These are phyloP conservation scores for Melieria omissa DNA, from an alignment of 2,888 invertebrate genomes.

Conservation along the genomic window DNA sequence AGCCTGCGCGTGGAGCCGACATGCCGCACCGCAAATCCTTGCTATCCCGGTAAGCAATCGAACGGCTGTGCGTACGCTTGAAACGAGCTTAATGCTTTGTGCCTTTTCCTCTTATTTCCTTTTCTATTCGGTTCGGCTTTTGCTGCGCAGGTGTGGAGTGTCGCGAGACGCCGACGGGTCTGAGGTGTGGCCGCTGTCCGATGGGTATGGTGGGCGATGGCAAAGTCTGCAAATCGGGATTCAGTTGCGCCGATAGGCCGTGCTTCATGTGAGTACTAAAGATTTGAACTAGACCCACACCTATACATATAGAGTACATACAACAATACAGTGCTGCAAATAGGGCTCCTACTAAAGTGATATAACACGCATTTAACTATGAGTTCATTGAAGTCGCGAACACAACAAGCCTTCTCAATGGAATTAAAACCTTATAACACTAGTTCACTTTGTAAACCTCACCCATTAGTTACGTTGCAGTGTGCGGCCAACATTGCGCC, in stretches of 20 bases:
- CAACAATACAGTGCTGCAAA: no score
- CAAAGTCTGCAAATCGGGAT: conserved; percentile 74
- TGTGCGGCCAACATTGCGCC: no score
- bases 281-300: no score
- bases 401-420: no score
- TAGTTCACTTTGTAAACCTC: no score
- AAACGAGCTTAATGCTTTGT: neutral
- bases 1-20: conserved; percentile 58
- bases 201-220: conserved; percentile 82
- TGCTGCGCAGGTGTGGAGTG: conserved; percentile 72
- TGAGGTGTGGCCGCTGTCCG: conserved; percentile 83
- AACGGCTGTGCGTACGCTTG: neutral
- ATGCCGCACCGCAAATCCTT: conserved; percentile 72
- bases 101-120: neutral
- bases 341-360: no score
- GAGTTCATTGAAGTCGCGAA: no score
- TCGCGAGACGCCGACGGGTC: conserved; percentile 75
- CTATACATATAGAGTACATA: no score
- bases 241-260: conserved; percentile 75
- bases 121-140: conserved; percentile 10
- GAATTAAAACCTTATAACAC: no score
- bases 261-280: conserved; percentile 71
- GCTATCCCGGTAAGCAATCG: conserved; percentile 73
- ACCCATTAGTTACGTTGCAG: no score
- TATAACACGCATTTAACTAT: no score